Evolutionary conservation across 2,888 invertebrate species (phyloP).

Genomic region (Lasioglossum calceatum): DNA sequence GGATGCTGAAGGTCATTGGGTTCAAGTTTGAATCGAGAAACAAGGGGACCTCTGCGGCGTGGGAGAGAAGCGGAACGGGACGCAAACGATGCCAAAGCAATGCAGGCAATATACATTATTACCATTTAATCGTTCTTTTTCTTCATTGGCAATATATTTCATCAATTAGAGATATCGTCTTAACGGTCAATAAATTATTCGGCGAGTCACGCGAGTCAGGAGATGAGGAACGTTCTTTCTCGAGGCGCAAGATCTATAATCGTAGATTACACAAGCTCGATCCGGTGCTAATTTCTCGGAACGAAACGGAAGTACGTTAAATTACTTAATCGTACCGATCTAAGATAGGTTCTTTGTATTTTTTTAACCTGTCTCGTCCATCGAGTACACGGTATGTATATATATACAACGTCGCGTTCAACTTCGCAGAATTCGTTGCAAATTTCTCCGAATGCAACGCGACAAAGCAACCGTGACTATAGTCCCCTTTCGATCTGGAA

Average conservation of each 20-base stretch:
- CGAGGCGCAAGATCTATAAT: not conserved
- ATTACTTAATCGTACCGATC: slow-evolving; percentile 18
- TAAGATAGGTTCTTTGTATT: not conserved
- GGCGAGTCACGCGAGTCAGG: not conserved
- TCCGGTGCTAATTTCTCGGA: slow-evolving; percentile 15
- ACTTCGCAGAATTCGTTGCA: not conserved
- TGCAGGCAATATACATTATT: slow-evolving; percentile 67
- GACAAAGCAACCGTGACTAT: slow-evolving; percentile 2
- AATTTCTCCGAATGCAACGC: not conserved
- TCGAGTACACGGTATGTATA: no score
- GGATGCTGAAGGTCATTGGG: slow-evolving; percentile 37
- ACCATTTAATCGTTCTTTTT: slow-evolving; percentile 15
- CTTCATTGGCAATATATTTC: not conserved
- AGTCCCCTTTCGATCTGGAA: not conserved
- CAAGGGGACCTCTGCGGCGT: slow-evolving; percentile 45
- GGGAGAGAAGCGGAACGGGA: slow-evolving; percentile 67
- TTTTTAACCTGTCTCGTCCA: not conserved
- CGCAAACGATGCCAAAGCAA: slow-evolving; percentile 69
- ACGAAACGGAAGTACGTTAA: slow-evolving; percentile 11
- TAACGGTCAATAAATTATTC: not conserved
- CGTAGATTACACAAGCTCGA: slow-evolving; percentile 19
- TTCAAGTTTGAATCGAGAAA: slow-evolving; percentile 48
- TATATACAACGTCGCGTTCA: not conserved
- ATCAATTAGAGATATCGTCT: not conserved
- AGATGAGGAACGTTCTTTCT: not conserved